Evolutionary conservation across 1,140 invertebrate genomes (phyloP), one percentile per base, ranked within the genome.

Genomic region (Condylostylus longicornis): DNA sequence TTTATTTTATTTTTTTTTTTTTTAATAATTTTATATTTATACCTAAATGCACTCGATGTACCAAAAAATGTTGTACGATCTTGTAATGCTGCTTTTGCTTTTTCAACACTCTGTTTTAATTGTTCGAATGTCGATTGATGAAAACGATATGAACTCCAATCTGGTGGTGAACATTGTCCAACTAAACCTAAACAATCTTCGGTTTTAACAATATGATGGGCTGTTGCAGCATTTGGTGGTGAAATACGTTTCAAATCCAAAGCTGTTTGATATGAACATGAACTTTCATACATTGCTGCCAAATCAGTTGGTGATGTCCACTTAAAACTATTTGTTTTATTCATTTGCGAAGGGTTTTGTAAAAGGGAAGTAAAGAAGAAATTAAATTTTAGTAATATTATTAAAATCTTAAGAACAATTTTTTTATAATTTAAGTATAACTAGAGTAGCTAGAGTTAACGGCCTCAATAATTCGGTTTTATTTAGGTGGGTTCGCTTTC

Each of bases 31-130:
- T n/a, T 5, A 27, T 13, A 27, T 4, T 10, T 14, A 21, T 28
- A 60, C 58, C 58, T 61, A 34, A 61, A 61, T 7, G 58, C 58
- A 40, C 58, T 61, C 33, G 48, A 50, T 14, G 58, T 54, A 0
- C 55, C 58, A 25, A 60, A 56, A 41, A 60, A 61, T 33, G 42
- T 49, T 33, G 50, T 58, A 19, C 58, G 52, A 55, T 72, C 72
- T 55, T 76, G 73, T 29, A 86, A 62, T 0, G 81, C 83, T 6
- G 83, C 82, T 54, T 88, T 88, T 9, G 83, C 82, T 56, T 86
- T 86, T 53, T 86, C 82, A 18, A 86, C 82, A 47, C 80, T 84
- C 51, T 88, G 82, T 48, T 86, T 88, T 14, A 86, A 66, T 53
- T 86, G 82, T 53, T 86, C 82, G 64, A 86, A 86, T 10, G 83